These are phyloP conservation scores for Nesometra sesokonis DNA, from an alignment of 35 echinoderm and acorn worm species.

Conservation along the genomic window DNA sequence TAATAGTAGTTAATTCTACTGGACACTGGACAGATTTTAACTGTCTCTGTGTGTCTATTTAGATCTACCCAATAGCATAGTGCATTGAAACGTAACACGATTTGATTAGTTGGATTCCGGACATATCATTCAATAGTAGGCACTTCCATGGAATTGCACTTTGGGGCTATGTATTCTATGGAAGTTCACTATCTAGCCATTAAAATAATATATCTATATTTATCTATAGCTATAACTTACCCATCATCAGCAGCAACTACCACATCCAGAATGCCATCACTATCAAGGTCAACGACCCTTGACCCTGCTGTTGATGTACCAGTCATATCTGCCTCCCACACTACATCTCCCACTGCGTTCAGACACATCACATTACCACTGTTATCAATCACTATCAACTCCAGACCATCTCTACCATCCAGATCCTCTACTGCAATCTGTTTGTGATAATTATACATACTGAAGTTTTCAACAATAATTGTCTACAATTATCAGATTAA, in stretches of 20 bases:
- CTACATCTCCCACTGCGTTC: slow-evolving; percentile 20
- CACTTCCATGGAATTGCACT: no score
- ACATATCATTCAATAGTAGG: no score
- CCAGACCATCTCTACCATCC: slow-evolving; percentile 25
- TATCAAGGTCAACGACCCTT: slow-evolving; percentile 50
- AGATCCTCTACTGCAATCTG: slow-evolving; percentile 63
- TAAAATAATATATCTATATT: no score
- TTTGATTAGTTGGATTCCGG: no score
- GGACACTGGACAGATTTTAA: no score
- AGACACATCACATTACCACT: slow-evolving; percentile 57
- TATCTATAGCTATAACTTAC: slow-evolving; percentile 28
- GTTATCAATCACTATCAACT: slow-evolving; percentile 44
- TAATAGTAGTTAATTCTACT: no score
- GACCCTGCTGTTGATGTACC: slow-evolving; percentile 55
- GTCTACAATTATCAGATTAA: no score
- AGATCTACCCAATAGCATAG: no score
- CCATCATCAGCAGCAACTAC: slow-evolving; percentile 61
- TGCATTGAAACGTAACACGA: no score
- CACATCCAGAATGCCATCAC: slow-evolving; percentile 57
- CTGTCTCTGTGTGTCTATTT: no score
- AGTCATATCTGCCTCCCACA: slow-evolving; percentile 41
- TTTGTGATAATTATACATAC: background rate
- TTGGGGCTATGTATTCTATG: no score
- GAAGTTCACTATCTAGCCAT: no score
- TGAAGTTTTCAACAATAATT: background rate